Evolutionary conservation across 2,113 vertebrate genomes (phyloP), one percentile per base, ranked within the genome.

Genomic region (Callopanchax toddi): DNA sequence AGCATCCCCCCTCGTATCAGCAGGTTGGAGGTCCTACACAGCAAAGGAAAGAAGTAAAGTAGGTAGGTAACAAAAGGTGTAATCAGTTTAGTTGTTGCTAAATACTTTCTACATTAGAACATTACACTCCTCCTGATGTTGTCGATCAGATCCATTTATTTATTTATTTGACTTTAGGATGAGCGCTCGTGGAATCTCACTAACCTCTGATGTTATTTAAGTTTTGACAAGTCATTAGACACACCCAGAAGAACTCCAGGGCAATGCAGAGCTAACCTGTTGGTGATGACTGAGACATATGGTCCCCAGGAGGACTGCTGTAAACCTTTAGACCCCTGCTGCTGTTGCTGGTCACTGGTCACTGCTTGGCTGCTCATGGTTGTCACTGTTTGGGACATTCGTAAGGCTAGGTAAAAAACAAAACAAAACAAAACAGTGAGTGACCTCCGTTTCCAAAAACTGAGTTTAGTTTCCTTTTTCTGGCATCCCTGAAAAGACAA

Each of bases 1-100:
- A 98, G 92, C 77, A 97, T 89, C 67, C 93, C 43, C 29, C 95
- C 95, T 29, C 96, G 93, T 81, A 96, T 94, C 75, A 95, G 64
- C 84, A 99, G 83, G 85, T 96, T 98, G 78, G 95, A 92, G 73
- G 85, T 94, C 67, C 64, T 89, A 18, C 3, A 40, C 15, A 1
- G 25, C 25, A 51, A 32, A 37, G 36, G 6, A 21, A 10, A 32
- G 29, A 9, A 32, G 29, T 32, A 7, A 32, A 32, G 29, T n/a
- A n/a, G n/a, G n/a, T n/a, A n/a, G n/a, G n/a, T 32, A 32, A 32
- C 26, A 26, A 3, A 26, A 3, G 6, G 4, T 32, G 6, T 32
- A 32, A 32, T 32, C 29, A 32, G 29, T 32, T 6, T 32, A 32
- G 29, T 32, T 32, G 6, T 6, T 32, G 29, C 29, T 26, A 3